Evolutionary conservation across 2,797 vertebrate species (phyloP).

Genomic region (Poeciliopsis presidionis): DNA sequence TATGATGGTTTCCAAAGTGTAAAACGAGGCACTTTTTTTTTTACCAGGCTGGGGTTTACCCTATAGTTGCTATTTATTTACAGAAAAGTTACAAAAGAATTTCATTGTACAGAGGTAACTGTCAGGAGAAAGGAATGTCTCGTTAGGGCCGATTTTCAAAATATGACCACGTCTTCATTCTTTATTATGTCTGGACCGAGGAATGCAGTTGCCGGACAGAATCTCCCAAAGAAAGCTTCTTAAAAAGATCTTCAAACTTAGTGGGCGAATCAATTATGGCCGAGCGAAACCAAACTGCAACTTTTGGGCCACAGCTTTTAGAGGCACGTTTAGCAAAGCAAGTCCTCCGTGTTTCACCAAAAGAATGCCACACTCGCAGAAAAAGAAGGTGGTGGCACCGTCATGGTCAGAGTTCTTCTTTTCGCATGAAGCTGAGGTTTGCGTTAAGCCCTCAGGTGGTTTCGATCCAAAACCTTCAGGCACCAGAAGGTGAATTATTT

Average conservation of each 20-base stretch:
- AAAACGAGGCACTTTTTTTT: too few species aligned
- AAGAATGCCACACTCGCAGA: background rate
- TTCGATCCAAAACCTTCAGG: background rate
- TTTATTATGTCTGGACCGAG: background rate
- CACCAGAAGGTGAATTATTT: background rate
- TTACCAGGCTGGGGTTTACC: background rate
- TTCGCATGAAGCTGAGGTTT: background rate
- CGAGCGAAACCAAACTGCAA: background rate
- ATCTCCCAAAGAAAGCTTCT: background rate
- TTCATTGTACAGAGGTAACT: background rate
- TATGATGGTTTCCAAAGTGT: too few species aligned
- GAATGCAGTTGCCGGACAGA: background rate
- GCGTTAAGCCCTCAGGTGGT: background rate
- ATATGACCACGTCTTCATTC: background rate
- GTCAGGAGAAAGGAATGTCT: background rate
- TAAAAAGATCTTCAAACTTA: background rate
- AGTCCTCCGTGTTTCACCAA: background rate
- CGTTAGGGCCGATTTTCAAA: background rate
- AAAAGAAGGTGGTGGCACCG: background rate
- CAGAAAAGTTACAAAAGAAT: background rate
- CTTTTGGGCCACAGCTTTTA: too few species aligned
- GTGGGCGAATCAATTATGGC: background rate
- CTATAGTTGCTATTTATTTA: background rate
- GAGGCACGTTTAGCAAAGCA: background rate
- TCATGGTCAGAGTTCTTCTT: background rate